A percentile compares a stretch with the other conserved stretches of the same genome.
Evolutionary conservation across 2,888 invertebrate species (phyloP).

Genomic region (Netelia inedita): DNA sequence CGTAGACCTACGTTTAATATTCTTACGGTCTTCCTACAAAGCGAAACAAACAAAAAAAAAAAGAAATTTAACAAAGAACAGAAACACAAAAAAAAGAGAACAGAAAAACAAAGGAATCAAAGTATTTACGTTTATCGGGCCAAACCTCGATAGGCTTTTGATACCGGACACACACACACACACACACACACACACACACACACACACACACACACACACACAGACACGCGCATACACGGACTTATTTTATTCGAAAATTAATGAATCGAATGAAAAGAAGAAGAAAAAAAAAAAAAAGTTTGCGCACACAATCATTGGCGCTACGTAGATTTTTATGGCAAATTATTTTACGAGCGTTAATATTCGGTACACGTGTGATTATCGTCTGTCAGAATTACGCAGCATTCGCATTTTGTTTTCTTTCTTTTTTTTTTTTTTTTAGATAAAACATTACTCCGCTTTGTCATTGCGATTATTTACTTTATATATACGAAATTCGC

Average conservation of each 20-base stretch:
- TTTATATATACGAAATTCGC: not conserved
- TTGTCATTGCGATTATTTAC: not conserved
- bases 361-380: no score
- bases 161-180: not conserved
- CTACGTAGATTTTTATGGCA: not conserved
- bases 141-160: not conserved
- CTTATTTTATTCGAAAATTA: not conserved
- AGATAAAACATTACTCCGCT: no score
- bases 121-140: slow-evolving; percentile 53
- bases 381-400: slow-evolving; percentile 9
- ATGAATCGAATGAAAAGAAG: not conserved
- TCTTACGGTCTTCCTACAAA: slow-evolving; percentile 82
- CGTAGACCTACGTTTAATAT: slow-evolving; percentile 72
- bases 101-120: slow-evolving; percentile 37
- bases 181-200: slow-evolving; percentile 9
- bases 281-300: not conserved
- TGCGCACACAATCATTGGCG: not conserved
- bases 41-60: slow-evolving; percentile 69
- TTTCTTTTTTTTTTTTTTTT: slow-evolving; percentile 40
- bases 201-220: slow-evolving; percentile 11
- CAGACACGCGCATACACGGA: not conserved
- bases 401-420: slow-evolving; percentile 52
- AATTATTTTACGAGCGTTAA: no score
- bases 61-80: slow-evolving; percentile 69
- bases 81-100: slow-evolving; percentile 62